These are phyloP conservation scores for Heterohyrax brucei DNA, from an alignment of 2,797 vertebrate genomes.

Conservation along the genomic window DNA sequence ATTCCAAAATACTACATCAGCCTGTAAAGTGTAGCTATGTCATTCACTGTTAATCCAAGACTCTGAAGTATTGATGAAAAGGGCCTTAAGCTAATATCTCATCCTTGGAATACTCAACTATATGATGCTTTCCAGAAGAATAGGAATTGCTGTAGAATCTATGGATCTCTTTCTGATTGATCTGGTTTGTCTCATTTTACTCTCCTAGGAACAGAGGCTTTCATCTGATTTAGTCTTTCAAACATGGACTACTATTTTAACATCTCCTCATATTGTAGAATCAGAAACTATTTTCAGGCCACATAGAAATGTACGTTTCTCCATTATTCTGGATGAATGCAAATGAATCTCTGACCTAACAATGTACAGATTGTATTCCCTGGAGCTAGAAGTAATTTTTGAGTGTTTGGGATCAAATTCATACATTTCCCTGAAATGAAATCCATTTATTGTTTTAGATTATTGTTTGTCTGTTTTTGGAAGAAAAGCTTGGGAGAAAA, in stretches of 20 bases:
- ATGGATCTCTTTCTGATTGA: constrained; percentile 56
- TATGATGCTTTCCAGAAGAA: constrained; percentile 71
- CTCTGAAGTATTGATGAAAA: constrained; percentile 21
- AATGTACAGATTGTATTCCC: constrained; percentile 4
- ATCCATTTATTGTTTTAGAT: constrained; percentile 19
- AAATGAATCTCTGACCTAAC: constrained; percentile 60
- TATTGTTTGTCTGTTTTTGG: constrained; percentile 24
- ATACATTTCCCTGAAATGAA: constrained; percentile 10
- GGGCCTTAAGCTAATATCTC: constrained; percentile 15
- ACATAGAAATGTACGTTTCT: not conserved
- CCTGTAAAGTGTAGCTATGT: not conserved
- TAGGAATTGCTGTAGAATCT: constrained; percentile 57
- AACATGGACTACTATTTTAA: constrained; percentile 67
- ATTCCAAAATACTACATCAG: constrained; percentile 52
- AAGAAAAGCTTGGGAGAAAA: not conserved
- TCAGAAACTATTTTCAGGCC: not conserved
- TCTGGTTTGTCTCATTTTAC: constrained; percentile 79
- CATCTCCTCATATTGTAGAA: constrained; percentile 49
- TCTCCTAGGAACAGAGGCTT: constrained; percentile 56
- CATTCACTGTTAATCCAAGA: constrained; percentile 38
- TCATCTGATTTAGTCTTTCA: constrained; percentile 70
- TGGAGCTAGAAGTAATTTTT: constrained; percentile 60
- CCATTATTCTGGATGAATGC: constrained; percentile 48
- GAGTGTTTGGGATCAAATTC: constrained; percentile 55
- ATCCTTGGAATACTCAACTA: constrained; percentile 54